Evolutionary conservation across 2,113 vertebrate genomes (phyloP).

Genomic region (Callospermophilus lateralis): DNA sequence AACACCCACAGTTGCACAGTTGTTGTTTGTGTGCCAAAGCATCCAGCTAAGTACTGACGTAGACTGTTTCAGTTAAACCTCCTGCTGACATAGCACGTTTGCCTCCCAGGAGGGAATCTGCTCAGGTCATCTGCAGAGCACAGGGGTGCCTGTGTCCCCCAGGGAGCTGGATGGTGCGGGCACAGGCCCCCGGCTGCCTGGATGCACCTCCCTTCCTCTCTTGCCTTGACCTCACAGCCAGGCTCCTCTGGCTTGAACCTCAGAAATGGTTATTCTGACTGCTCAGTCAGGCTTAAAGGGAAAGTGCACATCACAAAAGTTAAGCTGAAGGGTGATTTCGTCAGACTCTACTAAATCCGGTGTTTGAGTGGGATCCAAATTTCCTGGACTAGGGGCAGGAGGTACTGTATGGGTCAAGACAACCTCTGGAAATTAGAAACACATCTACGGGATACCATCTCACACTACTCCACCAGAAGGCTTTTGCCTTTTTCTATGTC

Average conservation of each 20-base stretch:
- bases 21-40: neutral
- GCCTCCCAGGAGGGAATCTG: neutral
- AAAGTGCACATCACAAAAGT: neutral
- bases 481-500: neutral
- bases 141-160: neutral
- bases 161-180: too few species aligned
- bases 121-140: neutral
- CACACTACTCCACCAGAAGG: neutral
- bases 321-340: neutral
- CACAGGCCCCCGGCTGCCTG: neutral
- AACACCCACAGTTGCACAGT: neutral
- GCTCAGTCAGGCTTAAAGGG: neutral
- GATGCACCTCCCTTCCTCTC: neutral
- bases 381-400: neutral
- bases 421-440: neutral
- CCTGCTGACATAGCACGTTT: neutral
- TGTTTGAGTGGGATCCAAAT: neutral
- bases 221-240: neutral
- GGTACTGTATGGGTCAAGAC: neutral
- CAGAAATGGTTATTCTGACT: neutral
- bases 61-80: neutral
- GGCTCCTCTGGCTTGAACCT: neutral
- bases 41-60: too few species aligned
- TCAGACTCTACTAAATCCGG: neutral
- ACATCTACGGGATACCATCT: neutral